Conservation (phyloP, 2,113 vertebrate genomes). For the Bos taurus region ARS-UCD2.0 NC_037330.1:49585001-49585500, state of each 20-base stretch:
- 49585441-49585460: neutral
- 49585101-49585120: neutral
- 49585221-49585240: neutral
- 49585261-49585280: neutral
- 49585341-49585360: neutral
- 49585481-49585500: neutral
- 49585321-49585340: neutral
- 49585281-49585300: neutral
- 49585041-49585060: neutral
- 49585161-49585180: neutral
- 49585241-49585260: slow-evolving; percentile 9
- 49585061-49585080: neutral
- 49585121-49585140: slow-evolving; percentile 5
- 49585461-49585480: neutral
- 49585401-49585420: neutral
- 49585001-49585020: neutral
- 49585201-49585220: neutral
- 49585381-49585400: neutral
- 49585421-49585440: neutral
- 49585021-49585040: neutral
- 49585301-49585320: neutral
- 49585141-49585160: neutral
- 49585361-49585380: neutral
- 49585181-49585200: neutral
- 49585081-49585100: neutral